phyloP scores from a whole-genome alignment of 2,888 invertebrate species.

The Lampropteryx suffumata region DNA sequence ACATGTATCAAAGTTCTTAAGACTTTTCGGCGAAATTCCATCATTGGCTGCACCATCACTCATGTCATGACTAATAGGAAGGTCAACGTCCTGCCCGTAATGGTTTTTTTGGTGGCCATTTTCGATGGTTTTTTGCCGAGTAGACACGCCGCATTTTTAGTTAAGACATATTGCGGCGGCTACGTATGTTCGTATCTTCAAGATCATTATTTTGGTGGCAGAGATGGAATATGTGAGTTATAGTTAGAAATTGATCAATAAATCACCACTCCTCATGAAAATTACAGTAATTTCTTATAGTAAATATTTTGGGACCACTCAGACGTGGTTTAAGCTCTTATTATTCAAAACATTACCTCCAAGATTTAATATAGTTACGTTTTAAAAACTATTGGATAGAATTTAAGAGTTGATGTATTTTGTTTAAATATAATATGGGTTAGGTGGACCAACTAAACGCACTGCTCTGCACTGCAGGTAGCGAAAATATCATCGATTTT shows the following conservation, averaged over 20 bases:
- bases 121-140: constrained; percentile 33
- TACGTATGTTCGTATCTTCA: too few species aligned
- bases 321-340: too few species aligned
- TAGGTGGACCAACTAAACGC: too few species aligned
- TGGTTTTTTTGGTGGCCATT: constrained; percentile 34
- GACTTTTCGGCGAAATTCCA: constrained; percentile 39
- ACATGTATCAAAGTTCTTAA: constrained; percentile 21
- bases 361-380: too few species aligned
- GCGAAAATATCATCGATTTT: too few species aligned
- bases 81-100: constrained; percentile 35
- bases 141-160: constrained; percentile 35
- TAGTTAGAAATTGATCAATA: neutral
- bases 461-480: too few species aligned
- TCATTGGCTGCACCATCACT: constrained; percentile 32
- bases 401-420: too few species aligned
- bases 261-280: neutral
- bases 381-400: too few species aligned
- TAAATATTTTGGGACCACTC: too few species aligned
- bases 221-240: constrained; percentile 27
- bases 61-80: constrained; percentile 39
- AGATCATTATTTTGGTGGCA: constrained; percentile 30
- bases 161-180: constrained; percentile 31
- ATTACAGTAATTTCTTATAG: too few species aligned
- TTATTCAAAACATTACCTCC: too few species aligned
- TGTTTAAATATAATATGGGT: too few species aligned